A percentile compares a stretch with the other conserved stretches of the same genome.
These are phyloP conservation scores for Eulemur albifrons DNA, from an alignment of 2,797 vertebrate genomes.

Conservation along the genomic window DNA sequence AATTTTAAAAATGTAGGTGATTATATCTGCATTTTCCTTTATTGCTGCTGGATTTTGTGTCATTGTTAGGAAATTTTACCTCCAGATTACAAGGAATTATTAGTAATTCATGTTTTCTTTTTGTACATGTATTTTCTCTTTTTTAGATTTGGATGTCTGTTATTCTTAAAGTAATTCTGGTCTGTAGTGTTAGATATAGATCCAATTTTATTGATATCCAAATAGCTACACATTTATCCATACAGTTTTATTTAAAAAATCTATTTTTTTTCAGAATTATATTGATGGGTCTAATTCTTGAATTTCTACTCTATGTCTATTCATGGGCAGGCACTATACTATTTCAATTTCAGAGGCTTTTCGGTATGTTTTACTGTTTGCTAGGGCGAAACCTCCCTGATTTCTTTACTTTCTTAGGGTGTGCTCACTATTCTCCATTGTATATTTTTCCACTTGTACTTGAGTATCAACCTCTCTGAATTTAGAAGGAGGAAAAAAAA, in stretches of 20 bases:
- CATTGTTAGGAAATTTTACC: neutral
- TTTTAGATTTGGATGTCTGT: neutral
- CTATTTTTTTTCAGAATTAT: neutral
- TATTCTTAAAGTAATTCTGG: neutral
- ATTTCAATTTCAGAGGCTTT: neutral
- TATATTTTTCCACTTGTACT: neutral
- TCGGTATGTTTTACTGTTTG: neutral
- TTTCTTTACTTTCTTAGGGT: neutral
- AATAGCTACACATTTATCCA: neutral
- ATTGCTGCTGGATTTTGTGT: neutral
- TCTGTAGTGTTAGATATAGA: neutral
- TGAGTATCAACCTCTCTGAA: neutral
- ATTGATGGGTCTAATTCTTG: neutral
- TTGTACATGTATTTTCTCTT: neutral
- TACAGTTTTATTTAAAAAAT: neutral
- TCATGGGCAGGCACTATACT: neutral
- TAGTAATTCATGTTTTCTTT: neutral
- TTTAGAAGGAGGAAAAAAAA: neutral
- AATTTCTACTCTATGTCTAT: neutral
- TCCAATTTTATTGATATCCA: neutral
- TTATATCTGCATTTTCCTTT: neutral
- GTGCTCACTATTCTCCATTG: neutral
- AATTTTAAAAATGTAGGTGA: neutral
- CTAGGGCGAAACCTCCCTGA: accelerated
- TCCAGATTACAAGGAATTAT: neutral